phyloP scores from a whole-genome alignment of 2,113 vertebrate genomes.

The Paradoxurus hermaphroditus region DNA sequence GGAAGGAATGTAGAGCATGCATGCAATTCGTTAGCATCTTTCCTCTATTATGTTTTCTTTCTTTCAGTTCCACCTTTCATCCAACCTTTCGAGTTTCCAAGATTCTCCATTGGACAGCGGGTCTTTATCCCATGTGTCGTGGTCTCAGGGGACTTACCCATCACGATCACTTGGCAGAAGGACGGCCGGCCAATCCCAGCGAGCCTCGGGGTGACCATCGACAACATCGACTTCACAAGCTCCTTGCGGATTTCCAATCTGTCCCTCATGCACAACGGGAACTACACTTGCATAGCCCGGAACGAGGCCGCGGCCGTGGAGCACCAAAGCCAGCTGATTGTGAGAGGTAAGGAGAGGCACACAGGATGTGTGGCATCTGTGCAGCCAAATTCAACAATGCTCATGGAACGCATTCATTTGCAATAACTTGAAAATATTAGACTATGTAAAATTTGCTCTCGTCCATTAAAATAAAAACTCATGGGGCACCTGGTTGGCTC shows the following conservation, averaged over 20 bases:
- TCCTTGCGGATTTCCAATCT: conserved; percentile 97
- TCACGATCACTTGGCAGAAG: conserved; percentile 99
- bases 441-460: not conserved
- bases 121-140: conserved; percentile 99
- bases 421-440: not conserved
- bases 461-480: not conserved
- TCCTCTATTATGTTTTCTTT: not conserved
- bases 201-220: conserved; percentile 96
- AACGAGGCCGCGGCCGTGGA: conserved; percentile 96
- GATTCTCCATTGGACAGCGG: conserved; percentile 97
- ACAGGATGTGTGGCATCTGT: not conserved
- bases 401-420: not conserved
- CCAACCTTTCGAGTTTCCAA: conserved; percentile 97
- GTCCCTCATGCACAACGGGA: conserved; percentile 97
- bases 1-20: rapidly evolving
- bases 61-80: conserved; percentile 95
- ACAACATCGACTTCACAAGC: conserved; percentile 99
- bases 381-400: rapidly evolving
- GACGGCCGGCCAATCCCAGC: conserved; percentile 94
- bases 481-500: too few relatives aligned
- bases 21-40: rapidly evolving
- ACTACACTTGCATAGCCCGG: conserved; percentile 98
- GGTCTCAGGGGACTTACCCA: conserved; percentile 96
- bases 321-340: conserved; percentile 97
- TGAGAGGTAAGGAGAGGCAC: conserved; percentile 89